Evolutionary conservation across 2,113 vertebrate genomes (phyloP), one percentile per base, ranked within the genome.

Genomic region (Alligator mississippiensis): DNA sequence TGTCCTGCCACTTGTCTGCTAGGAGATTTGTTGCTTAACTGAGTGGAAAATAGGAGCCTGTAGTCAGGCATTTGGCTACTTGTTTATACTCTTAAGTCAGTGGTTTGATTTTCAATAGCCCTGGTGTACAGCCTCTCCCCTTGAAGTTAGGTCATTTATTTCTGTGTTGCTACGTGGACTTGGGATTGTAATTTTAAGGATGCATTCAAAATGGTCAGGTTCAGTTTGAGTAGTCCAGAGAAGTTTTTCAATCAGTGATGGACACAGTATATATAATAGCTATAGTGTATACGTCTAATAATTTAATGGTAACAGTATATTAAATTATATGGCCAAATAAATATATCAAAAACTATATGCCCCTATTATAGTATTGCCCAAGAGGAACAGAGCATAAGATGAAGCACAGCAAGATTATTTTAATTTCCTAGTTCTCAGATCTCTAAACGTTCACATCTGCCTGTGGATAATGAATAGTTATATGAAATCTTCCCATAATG

Each of bases 71-170:
- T 28, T 82, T 88, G 68, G 76, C 18, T 83, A 66, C 74, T 91
- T 30, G 60, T 6, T 82, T 38, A 68, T 76, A 28, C 62, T 80
- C n/a, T 27, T 89, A 1, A 2, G 0, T 79, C 7, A 11, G 25
- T 92, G 90, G 84, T 70, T 75, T 82, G 21, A 92, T 94, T 94
- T 92, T 87, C 60, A 63, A 28, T 76, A 38, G 47, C 47, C 47
- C 47, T 47, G 7, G 47, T 9, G 47, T 47, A 47, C 8, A 47
- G 47, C 47, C 9, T 2, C 47, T 47, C 47, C 82, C 82, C 47
- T 22, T 72, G 9, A 8, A 84, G 77, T 38, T 58, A 60, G 12
- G 88, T 88, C 78, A 85, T 80, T 85, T 77, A 77, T 93, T 86
- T 76, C 17, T 57, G 18, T 62, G 24, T 88, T n/a, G 82, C 84